Percentiles rank a stretch among this genome's conserved stretches.
phyloP scores from a whole-genome alignment of 2,797 vertebrate species.

The Phoxinus dragarum region DNA sequence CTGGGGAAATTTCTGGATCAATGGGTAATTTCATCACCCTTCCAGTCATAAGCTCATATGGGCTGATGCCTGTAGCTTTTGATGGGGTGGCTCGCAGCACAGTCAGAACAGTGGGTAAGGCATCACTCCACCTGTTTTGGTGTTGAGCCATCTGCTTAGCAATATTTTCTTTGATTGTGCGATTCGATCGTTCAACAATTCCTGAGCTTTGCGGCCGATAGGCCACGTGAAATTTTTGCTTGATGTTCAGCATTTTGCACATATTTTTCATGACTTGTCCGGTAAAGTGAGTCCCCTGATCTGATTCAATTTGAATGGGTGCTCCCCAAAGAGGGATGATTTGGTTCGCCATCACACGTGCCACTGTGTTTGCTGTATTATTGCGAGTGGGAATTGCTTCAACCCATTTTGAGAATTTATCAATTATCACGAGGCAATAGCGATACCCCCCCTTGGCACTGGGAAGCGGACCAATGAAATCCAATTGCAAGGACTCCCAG shows the following conservation, averaged over 20 bases:
- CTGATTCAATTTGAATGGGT: neutral
- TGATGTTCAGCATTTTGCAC: neutral
- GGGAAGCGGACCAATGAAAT: neutral
- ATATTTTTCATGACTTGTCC: neutral
- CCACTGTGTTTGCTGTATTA: neutral
- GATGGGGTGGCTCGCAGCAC: neutral
- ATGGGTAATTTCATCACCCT: slow-evolving; percentile 39
- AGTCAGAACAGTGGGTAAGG: slow-evolving; percentile 29
- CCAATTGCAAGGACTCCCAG: neutral
- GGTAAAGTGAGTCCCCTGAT: neutral
- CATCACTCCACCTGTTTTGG: neutral
- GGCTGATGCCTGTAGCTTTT: slow-evolving; percentile 29
- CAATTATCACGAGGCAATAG: neutral
- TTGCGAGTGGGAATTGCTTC: neutral
- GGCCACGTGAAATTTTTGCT: neutral
- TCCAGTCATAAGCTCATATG: slow-evolving; percentile 34
- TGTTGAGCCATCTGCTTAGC: neutral
- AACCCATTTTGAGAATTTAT: neutral
- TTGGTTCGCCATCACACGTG: neutral
- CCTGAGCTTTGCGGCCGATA: neutral
- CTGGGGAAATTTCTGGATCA: neutral
- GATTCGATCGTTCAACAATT: accelerated
- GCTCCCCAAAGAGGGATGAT: neutral
- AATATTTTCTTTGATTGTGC: neutral
- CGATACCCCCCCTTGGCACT: neutral